Base-by-base conservation (phyloP, 1,140 invertebrate species). In the Drosophila kanapiae region DNA sequence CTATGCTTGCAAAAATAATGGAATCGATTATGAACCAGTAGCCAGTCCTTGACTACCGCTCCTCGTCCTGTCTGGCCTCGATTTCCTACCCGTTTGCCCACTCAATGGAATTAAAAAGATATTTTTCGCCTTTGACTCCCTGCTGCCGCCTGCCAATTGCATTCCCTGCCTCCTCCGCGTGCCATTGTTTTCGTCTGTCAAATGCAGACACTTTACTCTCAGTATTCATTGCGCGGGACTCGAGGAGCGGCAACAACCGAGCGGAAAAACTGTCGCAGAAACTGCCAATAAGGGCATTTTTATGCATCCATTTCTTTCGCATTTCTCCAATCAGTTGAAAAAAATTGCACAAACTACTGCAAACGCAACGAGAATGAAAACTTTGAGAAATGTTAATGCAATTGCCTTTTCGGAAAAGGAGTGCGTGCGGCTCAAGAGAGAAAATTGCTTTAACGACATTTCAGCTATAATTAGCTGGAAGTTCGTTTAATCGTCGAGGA, bases 211-310 rank as follows among this genome's bases (percentile, higher is more conserved):
- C 53, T 76, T 63, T 45, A 18, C 59, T 56, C 65, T 74, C 49
- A 48, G 51, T 65, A 83, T 74, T 83, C 77, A 68, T 65, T 76
- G 70, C 37, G 27, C 56, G 35, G 53, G 35, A 38, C 13, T 56
- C 35, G 63, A 71, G 67, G 62, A 47, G 63, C 59, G 60, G 58
- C 60, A 72, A 76, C 81, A 74, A 33, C 33, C 48, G 29, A 35
- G 27, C 23, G 64, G 58, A 61, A 77, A 65, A 61, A 75, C 58
- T 72, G 11, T 61, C 58, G 78, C 72, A 62, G 75, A 82, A 88
- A 88, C 68, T 84, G 85, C 80, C 74, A 84, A 84, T 90, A 88
- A 81, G 80, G 68, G 80, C 72, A 88, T 78, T 87, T 84, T 80
- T 75, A 80, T 75, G 80, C 80, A 84, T 69, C 83, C 77, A 69